Conservation (phyloP, 2,888 invertebrate genomes). For the Pristionchus entomophagus region DNA sequence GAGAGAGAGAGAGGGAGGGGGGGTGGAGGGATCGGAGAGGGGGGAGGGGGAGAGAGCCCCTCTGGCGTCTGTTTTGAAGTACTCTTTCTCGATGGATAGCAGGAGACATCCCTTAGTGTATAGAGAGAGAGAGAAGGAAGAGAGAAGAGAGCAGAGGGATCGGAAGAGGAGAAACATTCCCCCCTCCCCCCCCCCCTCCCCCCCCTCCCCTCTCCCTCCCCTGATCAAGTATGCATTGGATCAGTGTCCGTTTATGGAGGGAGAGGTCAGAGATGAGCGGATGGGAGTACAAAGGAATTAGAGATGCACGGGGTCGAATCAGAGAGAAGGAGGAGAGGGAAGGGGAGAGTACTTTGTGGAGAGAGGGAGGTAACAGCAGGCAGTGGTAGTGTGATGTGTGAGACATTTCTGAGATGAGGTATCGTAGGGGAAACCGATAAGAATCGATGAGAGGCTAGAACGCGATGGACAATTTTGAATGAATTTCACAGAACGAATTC, state of each 20-base stretch:
- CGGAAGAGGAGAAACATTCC: not conserved
- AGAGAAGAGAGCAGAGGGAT: not conserved
- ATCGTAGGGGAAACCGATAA: too few species aligned
- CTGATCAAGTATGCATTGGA: slow-evolving; percentile 35
- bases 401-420: too few species aligned
- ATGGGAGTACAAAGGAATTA: slow-evolving; percentile 28
- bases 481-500: too few species aligned
- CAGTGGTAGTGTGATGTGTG: too few species aligned
- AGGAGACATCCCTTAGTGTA: too few species aligned
- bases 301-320: not conserved
- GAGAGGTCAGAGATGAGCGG: slow-evolving; percentile 8
- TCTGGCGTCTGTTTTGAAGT: slow-evolving; percentile 15
- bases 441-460: too few species aligned
- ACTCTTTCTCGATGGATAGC: not conserved
- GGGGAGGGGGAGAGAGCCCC: not conserved
- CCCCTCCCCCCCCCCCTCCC: not conserved
- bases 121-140: not conserved
- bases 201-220: not conserved
- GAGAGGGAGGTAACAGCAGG: slow-evolving; percentile 16
- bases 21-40: not conserved
- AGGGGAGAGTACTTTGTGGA: not conserved
- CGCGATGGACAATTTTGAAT: too few species aligned
- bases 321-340: slow-evolving; percentile 21
- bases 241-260: slow-evolving; percentile 11
- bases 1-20: not conserved